Evolutionary conservation across 2,888 invertebrate species (phyloP).

Genomic region (Cremastinae sp.): DNA sequence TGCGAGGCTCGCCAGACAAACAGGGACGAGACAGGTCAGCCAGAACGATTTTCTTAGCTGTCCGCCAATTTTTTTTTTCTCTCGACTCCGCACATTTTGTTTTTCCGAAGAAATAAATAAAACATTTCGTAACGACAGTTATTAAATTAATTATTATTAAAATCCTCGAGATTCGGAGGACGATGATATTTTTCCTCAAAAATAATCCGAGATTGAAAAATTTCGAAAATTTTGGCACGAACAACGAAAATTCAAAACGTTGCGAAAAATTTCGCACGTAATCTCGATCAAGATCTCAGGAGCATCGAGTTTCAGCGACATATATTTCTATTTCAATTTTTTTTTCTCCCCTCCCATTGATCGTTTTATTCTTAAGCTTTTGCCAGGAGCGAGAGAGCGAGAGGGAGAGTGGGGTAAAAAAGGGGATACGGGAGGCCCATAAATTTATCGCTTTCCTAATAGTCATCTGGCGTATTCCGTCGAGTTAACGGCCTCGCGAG

Average conservation of each 20-base stretch:
- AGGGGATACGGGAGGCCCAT: slow-evolving; percentile 53
- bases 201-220: too few species aligned
- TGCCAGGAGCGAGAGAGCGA: background rate
- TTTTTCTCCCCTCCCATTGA: background rate
- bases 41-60: slow-evolving; percentile 15
- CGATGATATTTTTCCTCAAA: too few species aligned
- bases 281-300: too few species aligned
- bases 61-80: slow-evolving; percentile 22
- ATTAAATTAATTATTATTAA: too few species aligned
- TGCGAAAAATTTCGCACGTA: too few species aligned
- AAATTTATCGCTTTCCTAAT: slow-evolving; percentile 62
- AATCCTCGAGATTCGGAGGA: too few species aligned
- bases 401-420: slow-evolving; percentile 30
- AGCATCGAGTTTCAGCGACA: too few species aligned
- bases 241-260: too few species aligned
- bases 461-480: slow-evolving; percentile 54
- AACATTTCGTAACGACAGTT: too few species aligned
- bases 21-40: slow-evolving; percentile 35
- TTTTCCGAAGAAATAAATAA: too few species aligned
- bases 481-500: slow-evolving; percentile 58
- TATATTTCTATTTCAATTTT: too few species aligned
- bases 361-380: slow-evolving; percentile 22
- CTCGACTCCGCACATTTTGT: slow-evolving; percentile 10
- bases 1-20: slow-evolving; percentile 33
- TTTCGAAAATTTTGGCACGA: too few species aligned